phyloP scores from a whole-genome alignment of 2,888 invertebrate genomes.

The Drosophila kanekoi region DNA sequence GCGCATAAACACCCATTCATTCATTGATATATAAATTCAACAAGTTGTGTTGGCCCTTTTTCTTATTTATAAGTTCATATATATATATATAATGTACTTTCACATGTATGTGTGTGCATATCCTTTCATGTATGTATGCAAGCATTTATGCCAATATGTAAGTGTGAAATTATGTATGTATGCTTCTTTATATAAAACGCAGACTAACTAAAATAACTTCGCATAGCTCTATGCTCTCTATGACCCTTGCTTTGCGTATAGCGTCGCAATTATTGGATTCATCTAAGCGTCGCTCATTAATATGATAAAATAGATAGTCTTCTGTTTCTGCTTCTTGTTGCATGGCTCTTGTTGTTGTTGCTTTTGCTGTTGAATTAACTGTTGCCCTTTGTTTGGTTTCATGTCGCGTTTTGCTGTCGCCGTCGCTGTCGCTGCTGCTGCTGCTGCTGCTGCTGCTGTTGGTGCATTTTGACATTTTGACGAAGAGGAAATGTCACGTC shows the following conservation, averaged over 20 bases:
- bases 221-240: too few species aligned
- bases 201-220: too few species aligned
- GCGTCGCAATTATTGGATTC: conserved; percentile 3
- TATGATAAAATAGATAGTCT: conserved; percentile 30
- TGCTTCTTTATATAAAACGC: too few species aligned
- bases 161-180: too few species aligned
- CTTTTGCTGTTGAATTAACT: conserved; percentile 30
- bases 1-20: too few species aligned
- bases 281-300: conserved; percentile 42
- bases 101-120: too few species aligned
- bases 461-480: conserved; percentile 84
- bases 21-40: too few species aligned
- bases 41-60: too few species aligned
- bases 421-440: conserved; percentile 34
- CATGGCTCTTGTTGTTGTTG: conserved; percentile 1
- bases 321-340: conserved; percentile 20
- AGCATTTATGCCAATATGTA: too few species aligned
- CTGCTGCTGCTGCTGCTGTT: conserved; percentile 34
- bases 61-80: too few species aligned
- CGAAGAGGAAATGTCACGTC: conserved; percentile 85
- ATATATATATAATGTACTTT: too few species aligned
- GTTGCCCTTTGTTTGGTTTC: conserved; percentile 65
- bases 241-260: background rate
- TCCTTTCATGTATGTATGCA: too few species aligned
- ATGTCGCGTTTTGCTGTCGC: conserved; percentile 52